Conservation (phyloP, 2,797 vertebrate genomes). For the Notolepis coatsorum region DNA sequence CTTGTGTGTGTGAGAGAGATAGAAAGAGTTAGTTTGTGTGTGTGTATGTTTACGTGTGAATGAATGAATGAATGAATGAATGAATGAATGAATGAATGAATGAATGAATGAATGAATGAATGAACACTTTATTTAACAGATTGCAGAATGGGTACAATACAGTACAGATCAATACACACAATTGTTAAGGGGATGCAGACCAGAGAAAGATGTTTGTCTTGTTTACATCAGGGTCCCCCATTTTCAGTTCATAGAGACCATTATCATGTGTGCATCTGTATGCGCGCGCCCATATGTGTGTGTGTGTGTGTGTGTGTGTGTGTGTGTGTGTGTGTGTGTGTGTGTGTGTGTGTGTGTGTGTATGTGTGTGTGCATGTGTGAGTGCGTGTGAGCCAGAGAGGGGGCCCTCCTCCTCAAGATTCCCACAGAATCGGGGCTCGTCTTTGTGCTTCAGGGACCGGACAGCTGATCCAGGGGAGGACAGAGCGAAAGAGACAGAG, state of each 20-base stretch:
- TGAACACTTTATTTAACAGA: no score
- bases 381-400: conserved; percentile 11
- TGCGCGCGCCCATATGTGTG: no score
- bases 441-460: conserved; percentile 72
- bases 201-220: no score
- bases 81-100: conserved; percentile 2
- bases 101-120: no score
- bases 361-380: conserved; percentile 10
- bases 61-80: conserved; percentile 25
- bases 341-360: conserved; percentile 31
- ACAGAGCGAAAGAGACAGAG: conserved; percentile 68
- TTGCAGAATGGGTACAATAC: no score
- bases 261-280: no score
- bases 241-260: no score
- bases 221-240: no score
- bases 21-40: conserved; percentile 7
- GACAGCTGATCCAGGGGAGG: conserved; percentile 78
- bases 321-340: conserved; percentile 8
- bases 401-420: conserved; percentile 69
- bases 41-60: conserved; percentile 13
- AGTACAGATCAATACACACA: no score
- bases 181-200: no score
- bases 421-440: conserved; percentile 70
- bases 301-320: no score
- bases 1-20: conserved; percentile 23